Evolutionary conservation across 2,888 invertebrate genomes (phyloP).

Genomic region (Drosophila maculinotata): DNA sequence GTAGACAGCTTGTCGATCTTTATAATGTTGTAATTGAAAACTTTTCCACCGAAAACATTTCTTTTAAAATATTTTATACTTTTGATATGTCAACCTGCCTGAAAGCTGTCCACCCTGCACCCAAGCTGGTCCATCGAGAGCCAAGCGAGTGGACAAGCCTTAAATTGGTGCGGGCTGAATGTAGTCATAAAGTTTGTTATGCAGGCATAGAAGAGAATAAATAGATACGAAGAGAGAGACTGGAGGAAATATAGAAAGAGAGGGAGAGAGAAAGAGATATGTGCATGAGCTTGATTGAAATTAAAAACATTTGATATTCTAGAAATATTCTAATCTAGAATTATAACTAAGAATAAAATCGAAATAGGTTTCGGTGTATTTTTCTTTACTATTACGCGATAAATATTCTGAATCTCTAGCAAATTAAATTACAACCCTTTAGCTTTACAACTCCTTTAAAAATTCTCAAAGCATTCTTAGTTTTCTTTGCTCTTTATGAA

Average conservation of each 20-base stretch:
- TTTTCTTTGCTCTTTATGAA: constrained; percentile 1
- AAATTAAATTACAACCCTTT: no score
- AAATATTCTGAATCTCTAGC: no score
- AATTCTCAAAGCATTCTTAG: background rate
- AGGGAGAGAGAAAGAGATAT: background rate
- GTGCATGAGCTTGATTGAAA: constrained; percentile 35
- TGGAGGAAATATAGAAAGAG: background rate
- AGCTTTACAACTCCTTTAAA: background rate
- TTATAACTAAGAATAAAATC: no score
- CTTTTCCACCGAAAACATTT: constrained; percentile 70
- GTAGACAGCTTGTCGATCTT: constrained; percentile 85
- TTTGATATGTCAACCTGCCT: constrained; percentile 77
- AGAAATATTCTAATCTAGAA: no score
- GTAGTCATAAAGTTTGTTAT: constrained; percentile 38
- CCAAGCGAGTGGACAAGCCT: constrained; percentile 39
- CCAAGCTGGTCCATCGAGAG: no score
- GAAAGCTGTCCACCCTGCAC: constrained; percentile 73
- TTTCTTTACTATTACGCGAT: no score
- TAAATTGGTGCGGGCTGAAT: constrained; percentile 42
- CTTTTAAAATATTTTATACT: constrained; percentile 78
- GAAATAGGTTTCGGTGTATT: no score
- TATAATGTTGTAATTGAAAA: constrained; percentile 85
- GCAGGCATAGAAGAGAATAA: constrained; percentile 16
- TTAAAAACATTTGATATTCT: constrained; percentile 18
- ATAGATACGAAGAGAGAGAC: constrained; percentile 10